A percentile compares a stretch with the other conserved stretches of the same genome.
Evolutionary conservation across 2,888 invertebrate species (phyloP).

Genomic region (Strigamia crassipes): DNA sequence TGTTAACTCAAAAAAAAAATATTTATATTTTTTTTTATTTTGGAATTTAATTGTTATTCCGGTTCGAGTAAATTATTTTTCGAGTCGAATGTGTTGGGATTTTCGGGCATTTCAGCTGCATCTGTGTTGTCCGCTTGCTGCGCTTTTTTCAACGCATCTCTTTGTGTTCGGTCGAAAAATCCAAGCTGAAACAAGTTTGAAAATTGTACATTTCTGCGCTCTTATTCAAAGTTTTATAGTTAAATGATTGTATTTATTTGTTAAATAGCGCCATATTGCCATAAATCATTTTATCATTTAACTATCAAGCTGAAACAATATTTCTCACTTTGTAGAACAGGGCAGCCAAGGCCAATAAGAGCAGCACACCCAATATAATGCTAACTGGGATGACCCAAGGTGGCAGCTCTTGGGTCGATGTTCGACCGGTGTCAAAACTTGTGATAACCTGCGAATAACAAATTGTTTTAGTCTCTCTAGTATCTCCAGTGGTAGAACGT

Average conservation of each 20-base stretch:
- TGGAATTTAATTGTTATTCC: no score
- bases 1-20: no score
- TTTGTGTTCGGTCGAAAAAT: not conserved
- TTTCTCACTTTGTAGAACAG: slow-evolving; percentile 5
- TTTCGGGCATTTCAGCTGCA: not conserved
- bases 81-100: not conserved
- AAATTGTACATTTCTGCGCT: no score
- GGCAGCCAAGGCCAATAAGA: not conserved
- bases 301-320: no score
- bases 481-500: no score
- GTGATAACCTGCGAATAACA: not conserved
- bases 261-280: no score
- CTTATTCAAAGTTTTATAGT: no score
- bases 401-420: not conserved
- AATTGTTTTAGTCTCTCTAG: not conserved
- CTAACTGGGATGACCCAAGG: slow-evolving; percentile 7
- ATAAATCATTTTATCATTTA: no score
- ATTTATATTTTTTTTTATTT: no score
- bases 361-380: not conserved
- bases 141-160: not conserved
- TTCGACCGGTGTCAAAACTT: not conserved
- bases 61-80: not conserved
- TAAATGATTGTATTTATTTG: no score
- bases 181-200: not conserved
- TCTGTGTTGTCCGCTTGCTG: not conserved